Evolutionary conservation across 1,140 invertebrate species (phyloP).

Genomic region (Daktulosphaira vitifoliae): DNA sequence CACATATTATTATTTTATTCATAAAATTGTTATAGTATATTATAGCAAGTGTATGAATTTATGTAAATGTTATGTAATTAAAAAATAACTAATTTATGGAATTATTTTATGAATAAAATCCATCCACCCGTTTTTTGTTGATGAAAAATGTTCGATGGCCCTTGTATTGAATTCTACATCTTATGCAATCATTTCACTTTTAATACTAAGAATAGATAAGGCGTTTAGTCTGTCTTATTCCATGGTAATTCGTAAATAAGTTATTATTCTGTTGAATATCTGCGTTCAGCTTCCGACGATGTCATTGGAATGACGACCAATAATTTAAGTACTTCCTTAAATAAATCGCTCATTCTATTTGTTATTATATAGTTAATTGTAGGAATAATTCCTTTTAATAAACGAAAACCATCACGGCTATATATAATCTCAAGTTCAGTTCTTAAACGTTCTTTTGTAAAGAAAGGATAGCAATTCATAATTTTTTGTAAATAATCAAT

Average conservation of each 20-base stretch:
- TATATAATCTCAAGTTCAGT: too few relatives aligned
- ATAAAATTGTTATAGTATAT: too few relatives aligned
- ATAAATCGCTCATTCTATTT: slow-evolving; percentile 6
- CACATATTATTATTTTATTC: too few relatives aligned
- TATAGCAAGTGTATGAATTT: too few relatives aligned
- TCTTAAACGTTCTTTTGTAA: slow-evolving; percentile 6
- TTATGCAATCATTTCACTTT: slow-evolving; percentile 5
- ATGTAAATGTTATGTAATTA: too few relatives aligned
- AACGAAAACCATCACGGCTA: neutral
- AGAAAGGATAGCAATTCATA: slow-evolving; percentile 5
- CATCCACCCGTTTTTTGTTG: slow-evolving; percentile 37
- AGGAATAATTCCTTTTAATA: slow-evolving; percentile 1
- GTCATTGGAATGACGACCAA: too few relatives aligned
- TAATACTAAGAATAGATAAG: neutral
- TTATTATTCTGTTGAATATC: slow-evolving; percentile 38
- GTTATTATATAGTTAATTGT: slow-evolving; percentile 2
- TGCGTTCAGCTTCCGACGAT: too few relatives aligned
- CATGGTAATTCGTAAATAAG: slow-evolving; percentile 35
- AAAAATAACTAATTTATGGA: too few relatives aligned
- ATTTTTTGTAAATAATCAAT: too few relatives aligned
- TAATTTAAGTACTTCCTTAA: slow-evolving; percentile 12
- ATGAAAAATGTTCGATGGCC: slow-evolving; percentile 39
- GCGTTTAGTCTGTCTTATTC: slow-evolving; percentile 34
- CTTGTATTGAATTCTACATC: slow-evolving; percentile 39
- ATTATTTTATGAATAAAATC: slow-evolving; percentile 38